Evolutionary conservation across 2,113 vertebrate genomes (phyloP), one percentile per base, ranked within the genome.

Genomic region (Paralichthys olivaceus): DNA sequence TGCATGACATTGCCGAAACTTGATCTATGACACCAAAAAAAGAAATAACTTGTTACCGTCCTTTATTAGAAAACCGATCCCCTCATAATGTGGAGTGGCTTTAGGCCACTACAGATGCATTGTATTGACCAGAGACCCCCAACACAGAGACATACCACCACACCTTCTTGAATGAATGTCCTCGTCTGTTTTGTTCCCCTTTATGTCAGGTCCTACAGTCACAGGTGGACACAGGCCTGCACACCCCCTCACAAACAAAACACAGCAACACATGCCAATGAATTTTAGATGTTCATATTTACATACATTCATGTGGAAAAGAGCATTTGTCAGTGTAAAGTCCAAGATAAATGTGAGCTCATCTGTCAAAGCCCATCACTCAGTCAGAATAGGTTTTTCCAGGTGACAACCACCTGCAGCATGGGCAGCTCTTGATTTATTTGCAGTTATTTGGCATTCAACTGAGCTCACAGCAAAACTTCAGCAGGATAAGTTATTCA

Each of bases 281-380:
- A 84, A 83, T 72, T n/a, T 22, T 45, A 64, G 5, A 58, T 40
- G 17, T 7, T 43, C 23, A 83, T 7, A n/a, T 81, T 69, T 69
- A 59, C 67, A 70, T 75, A 56, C 23, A 71, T 45, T 29, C 4
- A 28, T 58, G 58, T 63, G 49, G 34, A 64, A 26, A 23, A n/a
- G 14, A 28, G 49, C n/a, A 47, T 60, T 57, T 68, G n/a, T 51
- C 60, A 57, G 34, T 45, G 59, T 43, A 69, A 56, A 80, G 43
- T 43, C 34, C 6, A 54, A 69, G 34, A 64, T 58, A 2, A 77
- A 74, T 61, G 59, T 45, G 37, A 67, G 49, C 40, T 59, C n/a
- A 62, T 11, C 3, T 69, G 55, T 63, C 34, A 32, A 69, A 40
- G 22, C 43, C 9, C 45, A 32, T 75, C 29, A 37, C 23, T 71